Percentiles rank a stretch among this genome's conserved stretches.
phyloP scores from a whole-genome alignment of 2,113 vertebrate species.

The Platysteira castanea region DNA sequence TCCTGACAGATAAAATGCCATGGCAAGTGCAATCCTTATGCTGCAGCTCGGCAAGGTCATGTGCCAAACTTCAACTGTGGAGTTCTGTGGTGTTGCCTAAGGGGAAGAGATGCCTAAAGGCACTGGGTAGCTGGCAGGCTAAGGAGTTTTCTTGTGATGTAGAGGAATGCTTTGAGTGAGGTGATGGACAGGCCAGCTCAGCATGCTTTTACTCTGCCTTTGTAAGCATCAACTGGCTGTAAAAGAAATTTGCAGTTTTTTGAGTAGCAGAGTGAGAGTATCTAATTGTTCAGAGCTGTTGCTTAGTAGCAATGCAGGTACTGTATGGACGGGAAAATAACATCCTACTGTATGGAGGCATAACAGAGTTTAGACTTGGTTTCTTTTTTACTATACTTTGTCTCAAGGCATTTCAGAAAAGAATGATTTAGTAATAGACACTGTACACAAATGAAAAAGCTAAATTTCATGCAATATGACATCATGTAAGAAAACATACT shows the following conservation, averaged over 20 bases:
- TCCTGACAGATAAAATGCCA: not conserved
- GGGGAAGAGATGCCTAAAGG: not conserved
- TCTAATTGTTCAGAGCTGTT: not conserved
- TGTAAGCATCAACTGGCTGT: not conserved
- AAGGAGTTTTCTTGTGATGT: not conserved
- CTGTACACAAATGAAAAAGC: not conserved
- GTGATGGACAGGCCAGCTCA: not conserved
- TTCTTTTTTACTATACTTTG: not conserved
- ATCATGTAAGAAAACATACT: not conserved
- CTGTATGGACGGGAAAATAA: not conserved
- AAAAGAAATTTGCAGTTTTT: not conserved
- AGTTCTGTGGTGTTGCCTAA: not conserved
- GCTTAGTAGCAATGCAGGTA: not conserved
- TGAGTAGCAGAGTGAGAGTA: not conserved
- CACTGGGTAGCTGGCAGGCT: not conserved
- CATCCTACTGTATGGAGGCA: not conserved
- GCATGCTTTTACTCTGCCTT: not conserved
- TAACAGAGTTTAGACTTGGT: not conserved
- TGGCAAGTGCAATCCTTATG: not conserved
- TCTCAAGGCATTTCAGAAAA: not conserved
- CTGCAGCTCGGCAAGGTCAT: not conserved
- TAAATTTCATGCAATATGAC: not conserved
- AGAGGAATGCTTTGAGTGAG: not conserved
- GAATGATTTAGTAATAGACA: not conserved
- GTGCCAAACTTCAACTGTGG: not conserved